Conservation (phyloP, 1,140 invertebrate genomes). For the Drosophila simulans region DNA sequence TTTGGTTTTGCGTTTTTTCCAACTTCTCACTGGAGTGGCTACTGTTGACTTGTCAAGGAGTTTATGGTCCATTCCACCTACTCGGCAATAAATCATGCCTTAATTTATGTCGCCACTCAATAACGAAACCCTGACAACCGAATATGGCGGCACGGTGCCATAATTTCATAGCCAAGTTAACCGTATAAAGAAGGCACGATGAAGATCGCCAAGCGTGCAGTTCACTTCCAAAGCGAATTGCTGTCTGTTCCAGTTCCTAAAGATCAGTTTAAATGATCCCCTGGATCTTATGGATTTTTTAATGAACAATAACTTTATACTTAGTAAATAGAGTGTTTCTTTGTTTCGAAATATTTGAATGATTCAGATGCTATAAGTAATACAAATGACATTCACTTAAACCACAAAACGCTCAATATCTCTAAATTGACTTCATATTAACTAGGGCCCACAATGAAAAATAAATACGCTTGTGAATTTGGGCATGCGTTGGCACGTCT, state of each 20-base stretch:
- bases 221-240: slow-evolving; percentile 42
- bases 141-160: slow-evolving; percentile 62
- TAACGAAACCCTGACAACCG: slow-evolving; percentile 56
- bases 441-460: slow-evolving; percentile 7
- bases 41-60: slow-evolving; percentile 56
- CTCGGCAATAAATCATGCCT: slow-evolving; percentile 71
- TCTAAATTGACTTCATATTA: too few species aligned
- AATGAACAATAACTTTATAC: not conserved
- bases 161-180: slow-evolving; percentile 62
- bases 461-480: slow-evolving; percentile 36
- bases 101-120: slow-evolving; percentile 61
- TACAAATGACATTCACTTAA: too few species aligned
- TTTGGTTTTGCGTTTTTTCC: slow-evolving; percentile 36
- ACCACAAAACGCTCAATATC: too few species aligned
- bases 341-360: too few species aligned
- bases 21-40: slow-evolving; percentile 32
- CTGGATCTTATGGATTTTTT: not conserved
- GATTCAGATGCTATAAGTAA: too few species aligned
- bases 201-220: slow-evolving; percentile 42
- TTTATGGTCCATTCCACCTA: slow-evolving; percentile 67
- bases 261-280: slow-evolving; percentile 20
- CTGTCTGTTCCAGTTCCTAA: slow-evolving; percentile 35
- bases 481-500: slow-evolving; percentile 68
- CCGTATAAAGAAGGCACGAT: slow-evolving; percentile 49
- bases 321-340: not conserved